phyloP scores from a whole-genome alignment of 2,113 vertebrate species.

The Pyrgilauda ruficollis region DNA sequence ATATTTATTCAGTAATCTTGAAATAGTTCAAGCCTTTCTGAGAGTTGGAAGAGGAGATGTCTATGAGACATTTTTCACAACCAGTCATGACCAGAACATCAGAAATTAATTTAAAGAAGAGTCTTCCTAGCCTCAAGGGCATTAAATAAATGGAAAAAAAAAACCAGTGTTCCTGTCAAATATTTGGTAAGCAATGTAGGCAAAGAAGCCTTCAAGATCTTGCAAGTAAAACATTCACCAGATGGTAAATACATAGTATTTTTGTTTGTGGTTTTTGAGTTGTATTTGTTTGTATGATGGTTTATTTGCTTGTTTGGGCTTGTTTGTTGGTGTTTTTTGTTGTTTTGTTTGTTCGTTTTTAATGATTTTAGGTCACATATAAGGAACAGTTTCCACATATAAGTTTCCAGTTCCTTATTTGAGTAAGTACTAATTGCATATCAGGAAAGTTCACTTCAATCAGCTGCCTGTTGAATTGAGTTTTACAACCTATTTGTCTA shows the following conservation, averaged over 20 bases:
- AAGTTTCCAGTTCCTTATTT: not conserved
- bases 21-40: not conserved
- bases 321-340: not conserved
- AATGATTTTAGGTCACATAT: not conserved
- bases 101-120: not conserved
- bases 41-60: not conserved
- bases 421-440: not conserved
- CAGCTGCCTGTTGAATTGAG: not conserved
- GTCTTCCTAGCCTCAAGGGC: not conserved
- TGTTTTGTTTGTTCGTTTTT: not conserved
- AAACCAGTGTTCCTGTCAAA: not conserved
- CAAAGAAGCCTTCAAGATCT: not conserved
- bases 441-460: not conserved
- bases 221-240: not conserved
- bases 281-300: not conserved
- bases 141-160: not conserved
- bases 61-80: rapidly evolving
- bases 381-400: not conserved
- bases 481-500: not conserved
- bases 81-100: not conserved
- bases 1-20: not conserved
- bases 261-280: not conserved
- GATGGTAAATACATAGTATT: not conserved
- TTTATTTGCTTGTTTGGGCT: not conserved
- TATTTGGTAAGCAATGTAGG: not conserved